Evolutionary conservation across 2,113 vertebrate species (phyloP), one percentile per base, ranked within the genome.

Genomic region (Microtus oregoni): DNA sequence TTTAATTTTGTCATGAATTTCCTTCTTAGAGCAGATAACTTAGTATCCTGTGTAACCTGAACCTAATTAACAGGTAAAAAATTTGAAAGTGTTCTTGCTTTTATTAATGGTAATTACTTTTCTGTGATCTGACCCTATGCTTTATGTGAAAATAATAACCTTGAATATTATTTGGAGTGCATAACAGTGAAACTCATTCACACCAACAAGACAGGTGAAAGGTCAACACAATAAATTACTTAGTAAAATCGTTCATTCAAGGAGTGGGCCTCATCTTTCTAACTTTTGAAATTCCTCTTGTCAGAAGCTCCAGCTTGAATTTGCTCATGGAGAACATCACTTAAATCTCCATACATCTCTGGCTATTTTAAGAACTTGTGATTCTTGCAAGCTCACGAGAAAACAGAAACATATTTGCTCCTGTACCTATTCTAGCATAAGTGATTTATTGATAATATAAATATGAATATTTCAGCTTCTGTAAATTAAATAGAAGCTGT

Each of bases 361-460:
- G 70, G 50, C 0, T 38, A 77, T 72, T 52, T 78, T 55, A 89
- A 93, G 70, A 89, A 92, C 52, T 96, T 95, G 1, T 96, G 15
- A 96, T 75, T 96, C 30, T 67, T 63, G 96, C 76, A 76, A 90
- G 94, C 12, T 58, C 35, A n/a, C 35, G 91, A 89, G 28, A 79
- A 98, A 96, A 97, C 94, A 86, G 90, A 82, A 52, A 83, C 92
- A 82, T 97, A 86, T 38, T 96, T 97, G 55, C 96, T 97, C 82
- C 63, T 85, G 65, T 96, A 44, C 50, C 86, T 47, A 47, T 72
- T 93, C 76, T 97, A 94, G 41, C 1, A 89, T 65, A 89, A 83
- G 55, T 94, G 86, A 97, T 97, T 98, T 96, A 94, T 96, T 97
- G 72, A 65, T 87, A 91, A 94, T 87, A 92, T 94, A 96, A 98